phyloP scores from a whole-genome alignment of 2,113 vertebrate species.

The Fukomys damarensis region DNA sequence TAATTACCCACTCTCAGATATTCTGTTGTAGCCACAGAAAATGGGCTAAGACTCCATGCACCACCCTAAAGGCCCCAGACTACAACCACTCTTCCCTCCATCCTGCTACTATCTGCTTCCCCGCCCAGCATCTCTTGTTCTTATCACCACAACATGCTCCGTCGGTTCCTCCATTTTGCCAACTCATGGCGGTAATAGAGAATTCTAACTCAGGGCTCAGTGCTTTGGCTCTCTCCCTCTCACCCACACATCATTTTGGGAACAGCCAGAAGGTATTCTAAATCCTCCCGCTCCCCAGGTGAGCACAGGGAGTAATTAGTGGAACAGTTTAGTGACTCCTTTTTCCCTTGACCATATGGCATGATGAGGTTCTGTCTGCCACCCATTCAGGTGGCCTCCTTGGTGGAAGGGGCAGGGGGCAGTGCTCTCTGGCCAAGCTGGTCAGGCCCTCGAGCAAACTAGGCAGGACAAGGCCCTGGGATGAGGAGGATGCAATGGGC shows the following conservation, averaged over 20 bases:
- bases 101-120: not conserved
- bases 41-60: not conserved
- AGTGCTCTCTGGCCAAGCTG: not conserved
- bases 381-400: not conserved
- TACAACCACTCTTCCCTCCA: rapidly evolving
- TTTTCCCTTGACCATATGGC: not conserved
- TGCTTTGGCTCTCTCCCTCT: not conserved
- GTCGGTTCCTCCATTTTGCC: not conserved
- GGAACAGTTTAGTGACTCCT: not conserved
- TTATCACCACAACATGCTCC: not conserved
- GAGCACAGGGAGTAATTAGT: not conserved
- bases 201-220: conserved; percentile 35
- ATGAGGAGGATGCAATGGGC: rapidly evolving
- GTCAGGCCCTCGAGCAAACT: not conserved
- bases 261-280: not conserved
- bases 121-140: not conserved
- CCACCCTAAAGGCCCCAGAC: not conserved
- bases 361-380: not conserved
- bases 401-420: rapidly evolving
- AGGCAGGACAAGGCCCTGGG: not conserved
- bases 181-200: conserved; percentile 40
- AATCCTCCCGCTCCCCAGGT: conserved; percentile 5
- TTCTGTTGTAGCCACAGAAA: not conserved
- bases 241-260: conserved; percentile 3
- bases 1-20: not conserved